A percentile compares a stretch with the other conserved stretches of the same genome.
Conservation (phyloP, 2,113 vertebrate genomes). For the Heterotilapia buettikoferi region DNA sequence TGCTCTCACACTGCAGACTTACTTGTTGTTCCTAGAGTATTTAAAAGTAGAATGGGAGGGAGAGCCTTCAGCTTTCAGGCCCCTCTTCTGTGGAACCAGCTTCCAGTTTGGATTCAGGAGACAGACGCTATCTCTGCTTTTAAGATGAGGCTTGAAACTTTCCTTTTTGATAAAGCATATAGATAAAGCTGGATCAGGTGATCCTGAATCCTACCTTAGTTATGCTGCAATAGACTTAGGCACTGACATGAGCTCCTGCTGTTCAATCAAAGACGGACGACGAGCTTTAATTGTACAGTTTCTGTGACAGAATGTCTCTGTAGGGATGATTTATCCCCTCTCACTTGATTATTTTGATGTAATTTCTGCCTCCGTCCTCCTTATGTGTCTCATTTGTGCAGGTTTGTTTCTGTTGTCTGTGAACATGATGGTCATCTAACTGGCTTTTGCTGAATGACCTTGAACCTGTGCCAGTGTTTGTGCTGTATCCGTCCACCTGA, state of each 20-base stretch:
- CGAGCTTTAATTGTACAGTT: background rate
- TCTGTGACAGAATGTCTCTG: background rate
- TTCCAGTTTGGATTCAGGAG: background rate
- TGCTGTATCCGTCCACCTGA: background rate
- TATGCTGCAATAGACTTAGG: background rate
- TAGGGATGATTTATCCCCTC: background rate
- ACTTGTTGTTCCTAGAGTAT: background rate
- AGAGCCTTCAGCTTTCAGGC: background rate
- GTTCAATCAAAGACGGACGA: background rate
- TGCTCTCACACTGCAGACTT: background rate
- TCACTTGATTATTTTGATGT: background rate
- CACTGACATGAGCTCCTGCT: background rate
- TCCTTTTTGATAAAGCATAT: background rate
- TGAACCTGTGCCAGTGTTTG: background rate
- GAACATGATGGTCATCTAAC: background rate
- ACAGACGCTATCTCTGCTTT: background rate
- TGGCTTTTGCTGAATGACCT: background rate
- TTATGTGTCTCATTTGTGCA: background rate
- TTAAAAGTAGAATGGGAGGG: background rate
- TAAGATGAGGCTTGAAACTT: background rate
- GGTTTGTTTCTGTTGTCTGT: background rate
- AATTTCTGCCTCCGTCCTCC: background rate
- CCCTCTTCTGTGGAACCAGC: background rate
- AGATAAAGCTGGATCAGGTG: background rate
- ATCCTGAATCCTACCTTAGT: background rate